phyloP scores from a whole-genome alignment of 92 coral and sea anemone genomes.

The Diadumene lineata region DNA sequence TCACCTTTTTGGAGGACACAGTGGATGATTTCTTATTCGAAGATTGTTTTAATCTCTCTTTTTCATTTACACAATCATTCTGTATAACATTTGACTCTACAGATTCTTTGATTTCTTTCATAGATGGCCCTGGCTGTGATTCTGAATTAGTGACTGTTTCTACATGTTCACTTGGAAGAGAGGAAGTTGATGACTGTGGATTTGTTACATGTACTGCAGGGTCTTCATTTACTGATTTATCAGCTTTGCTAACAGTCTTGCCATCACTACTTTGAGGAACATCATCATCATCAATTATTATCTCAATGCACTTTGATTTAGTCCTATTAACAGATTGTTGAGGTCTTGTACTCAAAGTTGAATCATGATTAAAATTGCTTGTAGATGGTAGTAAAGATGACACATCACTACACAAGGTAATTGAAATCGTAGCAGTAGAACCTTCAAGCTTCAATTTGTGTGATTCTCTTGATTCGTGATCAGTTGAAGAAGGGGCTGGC shows the following conservation, averaged over 20 bases:
- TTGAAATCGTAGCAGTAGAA: too few relatives aligned
- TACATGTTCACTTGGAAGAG: neutral
- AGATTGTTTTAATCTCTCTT: too few relatives aligned
- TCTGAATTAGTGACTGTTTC: neutral
- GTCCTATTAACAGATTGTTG: neutral
- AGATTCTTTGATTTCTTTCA: neutral
- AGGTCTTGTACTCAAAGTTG: neutral
- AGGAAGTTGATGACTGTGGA: too few relatives aligned
- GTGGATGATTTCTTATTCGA: too few relatives aligned
- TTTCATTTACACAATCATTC: neutral
- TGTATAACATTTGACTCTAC: neutral
- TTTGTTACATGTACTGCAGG: too few relatives aligned
- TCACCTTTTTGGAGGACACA: too few relatives aligned
- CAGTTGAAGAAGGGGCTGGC: too few relatives aligned
- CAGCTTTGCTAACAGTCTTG: neutral
- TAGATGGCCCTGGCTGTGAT: neutral
- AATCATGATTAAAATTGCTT: neutral
- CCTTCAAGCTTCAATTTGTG: too few relatives aligned
- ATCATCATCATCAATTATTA: constrained; percentile 1
- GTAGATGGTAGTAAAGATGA: neutral
- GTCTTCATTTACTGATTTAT: neutral
- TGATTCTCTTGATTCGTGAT: too few relatives aligned
- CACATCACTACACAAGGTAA: too few relatives aligned
- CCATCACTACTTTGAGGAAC: neutral
- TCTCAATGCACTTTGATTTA: neutral